These are phyloP conservation scores for Cerceris ruficornis DNA, from an alignment of 2,888 invertebrate species.

Conservation along the genomic window DNA sequence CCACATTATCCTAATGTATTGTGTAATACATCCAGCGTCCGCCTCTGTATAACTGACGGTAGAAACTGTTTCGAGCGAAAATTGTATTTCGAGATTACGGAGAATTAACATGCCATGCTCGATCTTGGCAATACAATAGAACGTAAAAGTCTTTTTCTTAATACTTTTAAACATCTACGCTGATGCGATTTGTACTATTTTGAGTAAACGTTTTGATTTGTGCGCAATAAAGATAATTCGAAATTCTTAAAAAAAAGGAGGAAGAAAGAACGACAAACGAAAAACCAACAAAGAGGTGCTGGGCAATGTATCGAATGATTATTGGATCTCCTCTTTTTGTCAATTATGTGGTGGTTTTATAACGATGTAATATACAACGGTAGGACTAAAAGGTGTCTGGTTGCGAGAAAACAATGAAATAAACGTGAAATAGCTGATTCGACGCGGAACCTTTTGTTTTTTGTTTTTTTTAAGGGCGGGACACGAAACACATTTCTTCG, in stretches of 20 bases:
- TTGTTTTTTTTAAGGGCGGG: conserved; percentile 17
- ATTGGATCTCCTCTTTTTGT: conserved; percentile 53
- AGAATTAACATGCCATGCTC: conserved; percentile 33
- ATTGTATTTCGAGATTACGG: conserved; percentile 19
- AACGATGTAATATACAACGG: conserved; percentile 53
- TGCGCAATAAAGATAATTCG: conserved; percentile 50
- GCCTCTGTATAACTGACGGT: conserved; percentile 51
- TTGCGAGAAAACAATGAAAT: conserved; percentile 37
- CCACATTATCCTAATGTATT: conserved; percentile 60
- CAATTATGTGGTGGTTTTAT: conserved; percentile 56
- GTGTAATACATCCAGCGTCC: conserved; percentile 59
- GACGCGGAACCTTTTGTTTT: conserved; percentile 4
- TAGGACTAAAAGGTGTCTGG: conserved; percentile 39
- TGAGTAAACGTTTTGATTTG: conserved; percentile 51
- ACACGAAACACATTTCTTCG: conserved; percentile 3
- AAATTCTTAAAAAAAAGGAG: conserved; percentile 41
- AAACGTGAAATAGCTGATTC: conserved; percentile 44
- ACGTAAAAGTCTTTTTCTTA: conserved; percentile 32
- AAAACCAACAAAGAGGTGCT: conserved; percentile 26
- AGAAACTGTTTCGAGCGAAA: conserved; percentile 50
- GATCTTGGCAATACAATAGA: conserved; percentile 35
- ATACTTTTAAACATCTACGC: conserved; percentile 37
- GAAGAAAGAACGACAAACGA: background rate
- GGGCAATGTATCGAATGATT: conserved; percentile 49
- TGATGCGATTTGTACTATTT: conserved; percentile 54